Conservation (phyloP, 1,140 invertebrate genomes). For the Camponotus vicinus region DNA sequence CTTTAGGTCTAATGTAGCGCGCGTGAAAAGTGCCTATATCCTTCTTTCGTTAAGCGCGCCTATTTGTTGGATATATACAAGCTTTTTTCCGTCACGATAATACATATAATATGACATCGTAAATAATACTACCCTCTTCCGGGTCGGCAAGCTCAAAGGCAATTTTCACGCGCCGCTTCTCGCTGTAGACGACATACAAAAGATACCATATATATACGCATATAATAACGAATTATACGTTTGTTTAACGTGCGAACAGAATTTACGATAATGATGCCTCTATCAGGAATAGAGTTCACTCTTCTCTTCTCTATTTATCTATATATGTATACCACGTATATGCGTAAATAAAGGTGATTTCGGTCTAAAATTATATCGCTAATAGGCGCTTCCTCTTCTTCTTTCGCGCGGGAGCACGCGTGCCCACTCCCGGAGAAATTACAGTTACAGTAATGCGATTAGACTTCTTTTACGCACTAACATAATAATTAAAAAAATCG, state of each 20-base stretch:
- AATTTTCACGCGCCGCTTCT: slow-evolving; percentile 71
- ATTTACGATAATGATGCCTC: slow-evolving; percentile 58
- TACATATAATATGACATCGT: slow-evolving; percentile 76
- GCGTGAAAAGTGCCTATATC: slow-evolving; percentile 69
- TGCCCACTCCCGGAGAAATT: slow-evolving; percentile 61
- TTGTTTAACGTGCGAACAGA: slow-evolving; percentile 60
- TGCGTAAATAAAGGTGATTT: slow-evolving; percentile 71
- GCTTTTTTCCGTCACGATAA: too few species aligned
- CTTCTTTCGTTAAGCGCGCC: slow-evolving; percentile 44
- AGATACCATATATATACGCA: slow-evolving; percentile 61
- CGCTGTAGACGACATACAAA: slow-evolving; percentile 45
- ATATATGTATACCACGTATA: slow-evolving; percentile 58
- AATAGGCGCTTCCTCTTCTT: slow-evolving; percentile 76
- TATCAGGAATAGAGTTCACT: slow-evolving; percentile 31
- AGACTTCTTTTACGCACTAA: slow-evolving; percentile 75
- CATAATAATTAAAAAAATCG: slow-evolving; percentile 79
- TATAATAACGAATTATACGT: slow-evolving; percentile 65
- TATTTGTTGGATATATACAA: slow-evolving; percentile 41
- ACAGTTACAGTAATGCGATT: slow-evolving; percentile 77
- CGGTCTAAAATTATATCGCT: slow-evolving; percentile 78
- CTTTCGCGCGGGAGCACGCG: slow-evolving; percentile 62
- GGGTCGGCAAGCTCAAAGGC: slow-evolving; percentile 75
- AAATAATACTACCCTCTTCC: slow-evolving; percentile 21
- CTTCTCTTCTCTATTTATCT: slow-evolving; percentile 72
- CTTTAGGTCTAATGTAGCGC: slow-evolving; percentile 30